Evolutionary conservation across 2,797 vertebrate genomes (phyloP), one percentile per base, ranked within the genome.

Genomic region (Falco rusticolus): DNA sequence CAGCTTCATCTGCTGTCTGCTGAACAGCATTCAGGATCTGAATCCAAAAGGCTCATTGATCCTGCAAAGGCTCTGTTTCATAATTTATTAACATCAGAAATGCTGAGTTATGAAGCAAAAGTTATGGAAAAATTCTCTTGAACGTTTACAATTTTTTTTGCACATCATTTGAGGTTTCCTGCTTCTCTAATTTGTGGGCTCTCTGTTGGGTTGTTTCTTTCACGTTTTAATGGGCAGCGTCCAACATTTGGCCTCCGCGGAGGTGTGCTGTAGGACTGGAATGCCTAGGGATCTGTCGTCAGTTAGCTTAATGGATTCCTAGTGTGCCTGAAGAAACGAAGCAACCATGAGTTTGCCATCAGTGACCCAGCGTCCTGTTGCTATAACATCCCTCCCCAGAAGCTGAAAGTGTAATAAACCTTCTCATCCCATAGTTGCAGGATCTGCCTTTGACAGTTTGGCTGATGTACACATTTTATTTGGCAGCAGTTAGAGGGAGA

Each of bases 121-220:
- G 94, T 82, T 89, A 96, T 90, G 95, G 97, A 92, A 93, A 97
- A 90, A 77, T 80, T 82, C 94, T 93, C 92, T 66, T 9, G 70
- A 66, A 82, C 60, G 59, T 59, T 96, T 91, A 95, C 94, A 34
- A 93, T 93, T 96, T 95, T 96, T 96, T 97, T 96, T 96, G 96
- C 96, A 97, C 95, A 91, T 97, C 96, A 79, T 96, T 97, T 96
- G 97, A 97, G 94, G 97, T 97, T 98, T 97, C 97, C 97, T 97
- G 96, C 82, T 51, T 84, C 93, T 94, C 95, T 94, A 81, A 94
- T 94, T 88, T 96, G 95, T 33, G 93, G 94, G 95, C 89, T 94
- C 89, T 96, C 93, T 21, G 87, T 78, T 86, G 94, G 96, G 94
- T 66, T 70, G 87, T 77, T 83, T 37, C 93, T 89, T 95, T 96